Conservation (phyloP, 2,888 invertebrate species). For the Troilus luridus region DNA sequence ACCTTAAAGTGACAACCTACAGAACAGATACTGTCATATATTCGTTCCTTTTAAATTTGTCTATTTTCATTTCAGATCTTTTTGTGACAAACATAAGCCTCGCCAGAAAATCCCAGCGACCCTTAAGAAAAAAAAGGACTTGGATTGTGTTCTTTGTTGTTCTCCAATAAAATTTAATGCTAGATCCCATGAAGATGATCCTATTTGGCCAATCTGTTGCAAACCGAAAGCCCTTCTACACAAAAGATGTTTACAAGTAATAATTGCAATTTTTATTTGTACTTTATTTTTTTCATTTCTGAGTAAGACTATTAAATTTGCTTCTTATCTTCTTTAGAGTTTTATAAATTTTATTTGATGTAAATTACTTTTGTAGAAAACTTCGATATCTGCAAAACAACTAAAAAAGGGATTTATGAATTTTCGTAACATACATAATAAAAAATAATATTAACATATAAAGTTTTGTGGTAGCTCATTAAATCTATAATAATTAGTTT, state of each 20-base stretch:
- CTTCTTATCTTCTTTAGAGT: neutral
- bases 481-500: neutral
- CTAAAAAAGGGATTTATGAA: no score
- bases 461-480: neutral
- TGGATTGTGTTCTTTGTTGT: constrained; percentile 76
- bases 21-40: no score
- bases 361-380: neutral
- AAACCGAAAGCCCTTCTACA: constrained; percentile 83
- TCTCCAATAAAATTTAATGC: constrained; percentile 72
- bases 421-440: no score
- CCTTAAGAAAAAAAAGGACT: neutral
- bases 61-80: constrained; percentile 47
- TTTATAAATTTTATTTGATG: neutral
- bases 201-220: constrained; percentile 84
- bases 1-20: no score
- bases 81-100: constrained; percentile 49
- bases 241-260: constrained; percentile 78
- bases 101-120: constrained; percentile 42
- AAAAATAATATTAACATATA: no score
- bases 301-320: neutral
- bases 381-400: no score
- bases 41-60: neutral
- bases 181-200: constrained; percentile 50
- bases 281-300: neutral
- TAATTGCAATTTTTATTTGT: constrained; percentile 9